phyloP scores from a whole-genome alignment of 2,797 vertebrate species.

The Uromys caudimaculatus region DNA sequence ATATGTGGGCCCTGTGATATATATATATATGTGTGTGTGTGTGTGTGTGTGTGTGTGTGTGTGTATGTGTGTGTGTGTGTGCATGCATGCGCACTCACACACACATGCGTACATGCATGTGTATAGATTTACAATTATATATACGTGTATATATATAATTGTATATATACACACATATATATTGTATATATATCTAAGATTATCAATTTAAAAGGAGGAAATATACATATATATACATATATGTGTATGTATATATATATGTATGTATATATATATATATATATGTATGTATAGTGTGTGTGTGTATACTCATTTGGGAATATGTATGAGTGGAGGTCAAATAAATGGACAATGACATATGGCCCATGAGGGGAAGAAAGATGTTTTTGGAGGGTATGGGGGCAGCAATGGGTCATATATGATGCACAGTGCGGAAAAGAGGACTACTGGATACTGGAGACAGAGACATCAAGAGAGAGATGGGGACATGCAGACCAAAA shows the following conservation, averaged over 20 bases:
- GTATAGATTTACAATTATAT: neutral
- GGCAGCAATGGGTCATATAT: neutral
- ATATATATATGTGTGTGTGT: fast-evolving
- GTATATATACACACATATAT: too few relatives aligned
- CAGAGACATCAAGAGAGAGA: neutral
- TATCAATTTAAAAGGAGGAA: too few relatives aligned
- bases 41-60: neutral
- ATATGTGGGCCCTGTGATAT: neutral
- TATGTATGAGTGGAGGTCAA: neutral
- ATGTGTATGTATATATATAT: neutral
- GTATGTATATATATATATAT: neutral
- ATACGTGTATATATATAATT: fast-evolving
- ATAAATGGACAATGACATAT: neutral
- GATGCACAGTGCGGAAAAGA: neutral
- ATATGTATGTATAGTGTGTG: too few relatives aligned
- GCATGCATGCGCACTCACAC: too few relatives aligned
- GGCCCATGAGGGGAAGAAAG: neutral
- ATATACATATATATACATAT: neutral
- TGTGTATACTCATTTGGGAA: neutral
- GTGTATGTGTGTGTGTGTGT: neutral
- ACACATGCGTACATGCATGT: too few relatives aligned
- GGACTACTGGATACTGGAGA: neutral
- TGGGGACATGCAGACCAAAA: neutral
- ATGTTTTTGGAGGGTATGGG: neutral
- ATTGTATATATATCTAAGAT: too few relatives aligned